A percentile compares a stretch with the other conserved stretches of the same genome.
phyloP scores from a whole-genome alignment of 2,797 vertebrate species.

The Melanotaenia maccullochi region DNA sequence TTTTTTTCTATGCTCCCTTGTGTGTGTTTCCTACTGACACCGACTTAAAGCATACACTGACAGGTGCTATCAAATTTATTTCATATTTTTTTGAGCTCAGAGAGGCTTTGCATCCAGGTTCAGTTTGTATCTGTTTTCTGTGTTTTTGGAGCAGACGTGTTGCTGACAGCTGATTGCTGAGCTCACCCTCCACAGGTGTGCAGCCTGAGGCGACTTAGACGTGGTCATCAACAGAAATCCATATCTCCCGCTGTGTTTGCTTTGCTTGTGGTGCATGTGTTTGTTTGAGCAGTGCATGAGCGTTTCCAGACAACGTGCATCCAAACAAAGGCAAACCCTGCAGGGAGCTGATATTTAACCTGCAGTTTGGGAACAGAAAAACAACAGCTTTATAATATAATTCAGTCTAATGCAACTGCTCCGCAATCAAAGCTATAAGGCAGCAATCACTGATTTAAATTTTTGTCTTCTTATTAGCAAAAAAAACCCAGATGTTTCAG shows the following conservation, averaged over 20 bases:
- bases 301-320: constrained; percentile 13
- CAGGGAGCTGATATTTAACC: constrained; percentile 14
- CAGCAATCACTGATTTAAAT: not conserved
- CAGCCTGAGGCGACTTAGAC: constrained; percentile 31
- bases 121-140: not conserved
- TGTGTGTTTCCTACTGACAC: not conserved
- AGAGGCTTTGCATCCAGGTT: constrained; percentile 18
- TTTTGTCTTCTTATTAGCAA: not conserved
- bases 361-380: not conserved
- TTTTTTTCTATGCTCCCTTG: not conserved
- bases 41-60: not conserved
- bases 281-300: not conserved
- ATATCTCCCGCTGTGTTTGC: constrained; percentile 49
- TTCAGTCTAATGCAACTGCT: not conserved
- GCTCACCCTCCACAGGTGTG: constrained; percentile 41
- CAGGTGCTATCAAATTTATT: not conserved
- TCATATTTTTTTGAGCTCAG: not conserved
- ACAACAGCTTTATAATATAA: no score
- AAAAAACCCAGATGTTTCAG: not conserved
- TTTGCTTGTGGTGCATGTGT: constrained; percentile 3
- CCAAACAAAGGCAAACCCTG: constrained; percentile 31
- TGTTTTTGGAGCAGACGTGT: constrained; percentile 4
- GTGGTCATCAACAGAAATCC: constrained; percentile 52
- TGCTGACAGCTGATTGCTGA: constrained; percentile 43
- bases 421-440: not conserved